Base-by-base conservation (phyloP, 2,888 invertebrate species). In the Gisinianus flammeolus region DNA sequence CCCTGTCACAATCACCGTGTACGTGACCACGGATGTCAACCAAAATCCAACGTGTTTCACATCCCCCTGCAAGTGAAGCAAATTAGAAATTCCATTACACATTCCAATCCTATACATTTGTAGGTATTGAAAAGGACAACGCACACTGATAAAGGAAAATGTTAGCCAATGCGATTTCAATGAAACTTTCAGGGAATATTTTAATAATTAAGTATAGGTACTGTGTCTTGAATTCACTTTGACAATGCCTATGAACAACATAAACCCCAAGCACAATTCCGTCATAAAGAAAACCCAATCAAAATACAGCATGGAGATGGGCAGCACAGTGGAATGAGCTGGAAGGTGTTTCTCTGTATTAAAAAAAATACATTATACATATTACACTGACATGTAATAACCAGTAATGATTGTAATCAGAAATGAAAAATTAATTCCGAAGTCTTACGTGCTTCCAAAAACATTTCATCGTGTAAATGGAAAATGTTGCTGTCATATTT, bases 371-470 rank as follows among this genome's bases (percentile, higher is more conserved):
- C 12, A 35, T 35, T 12, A 35, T 35, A 35, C n/a, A n/a, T n/a
- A 35, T 35, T 8, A 35, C 35, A 35, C 35, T 8, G 35, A 35
- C 35, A n/a, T n/a, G n/a, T n/a, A 35, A 35, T 35, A 8, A 35
- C 12, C 5, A 35, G 35, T 35, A 35, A 35, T 8, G 6, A 35
- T 35, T 12, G 12, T 5, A 8, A 35, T 35, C 12, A 35, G 6
- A 35, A 35, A 8, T 8, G 12, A 35, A 35, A 12, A 8, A 12
- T 35, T 35, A 24, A 62, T 24, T 24, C 26, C 3, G 19, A 62
- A 24, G n/a, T 4, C 76, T 77, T 62, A 77, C 76, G 30, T 28
- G 76, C 76, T 77, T 77, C 76, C 26, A 77, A 24, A 35, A 28
- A 77, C 26, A 77, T 26, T 26, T 70, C 54, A 30, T 77, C 76